Evolutionary conservation across 2,888 invertebrate genomes (phyloP).

Genomic region (Brachyopa scutellaris): DNA sequence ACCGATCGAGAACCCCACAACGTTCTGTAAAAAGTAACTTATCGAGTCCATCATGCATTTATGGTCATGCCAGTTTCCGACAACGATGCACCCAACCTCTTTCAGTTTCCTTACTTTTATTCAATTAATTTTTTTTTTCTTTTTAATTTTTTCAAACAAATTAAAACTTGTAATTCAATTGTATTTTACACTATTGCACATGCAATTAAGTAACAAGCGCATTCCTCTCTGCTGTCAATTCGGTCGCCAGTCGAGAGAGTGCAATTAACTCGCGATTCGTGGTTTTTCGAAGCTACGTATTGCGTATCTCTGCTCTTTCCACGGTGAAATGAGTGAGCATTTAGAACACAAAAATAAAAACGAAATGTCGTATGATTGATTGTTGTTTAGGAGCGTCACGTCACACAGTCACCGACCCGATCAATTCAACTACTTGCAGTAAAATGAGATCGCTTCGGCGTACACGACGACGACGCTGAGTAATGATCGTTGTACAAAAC

Average conservation of each 20-base stretch:
- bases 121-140: constrained; percentile 10
- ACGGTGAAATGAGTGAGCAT: constrained; percentile 23
- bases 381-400: constrained; percentile 41
- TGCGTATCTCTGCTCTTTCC: constrained; percentile 41
- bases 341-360: constrained; percentile 48
- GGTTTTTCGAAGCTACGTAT: constrained; percentile 17
- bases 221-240: constrained; percentile 55
- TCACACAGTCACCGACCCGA: constrained; percentile 55
- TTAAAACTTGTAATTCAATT: constrained; percentile 52
- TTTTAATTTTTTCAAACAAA: constrained; percentile 13
- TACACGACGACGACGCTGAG: constrained; percentile 7
- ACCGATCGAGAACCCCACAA: constrained; percentile 76
- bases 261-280: constrained; percentile 41
- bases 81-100: constrained; percentile 24
- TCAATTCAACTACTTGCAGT: constrained; percentile 66
- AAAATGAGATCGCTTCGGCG: constrained; percentile 55
- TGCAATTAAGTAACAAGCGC: constrained; percentile 68
- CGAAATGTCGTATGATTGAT: constrained; percentile 67
- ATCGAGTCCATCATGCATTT: constrained; percentile 76
- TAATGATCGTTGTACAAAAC: constrained; percentile 39
- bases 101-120: constrained; percentile 35
- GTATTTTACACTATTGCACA: constrained; percentile 51
- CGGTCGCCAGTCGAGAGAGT: constrained; percentile 36
- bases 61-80: constrained; percentile 33
- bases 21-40: constrained; percentile 77